These are phyloP conservation scores for Antedon mediterranea DNA, from an alignment of 53 echinoderm and acorn worm genomes.

Conservation along the genomic window DNA sequence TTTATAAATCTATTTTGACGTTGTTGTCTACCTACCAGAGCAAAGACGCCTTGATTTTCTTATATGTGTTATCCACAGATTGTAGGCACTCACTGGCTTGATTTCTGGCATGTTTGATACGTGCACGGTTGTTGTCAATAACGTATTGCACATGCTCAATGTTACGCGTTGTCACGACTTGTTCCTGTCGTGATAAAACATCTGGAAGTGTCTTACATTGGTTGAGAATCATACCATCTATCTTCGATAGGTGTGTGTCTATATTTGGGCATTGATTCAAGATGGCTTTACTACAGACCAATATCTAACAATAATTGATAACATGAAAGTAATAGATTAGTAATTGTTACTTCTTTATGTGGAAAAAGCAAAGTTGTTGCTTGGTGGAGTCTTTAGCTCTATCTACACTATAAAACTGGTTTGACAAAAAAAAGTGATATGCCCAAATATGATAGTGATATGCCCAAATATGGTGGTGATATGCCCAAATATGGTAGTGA, in stretches of 20 bases:
- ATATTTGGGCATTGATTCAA: constrained; percentile 36
- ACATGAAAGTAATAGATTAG: too few relatives aligned
- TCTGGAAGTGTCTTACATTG: constrained; percentile 12
- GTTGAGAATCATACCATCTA: constrained; percentile 41
- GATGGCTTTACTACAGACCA: constrained; percentile 52
- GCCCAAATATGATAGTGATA: too few relatives aligned
- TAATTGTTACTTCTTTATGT: too few relatives aligned
- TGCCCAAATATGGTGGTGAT: too few relatives aligned
- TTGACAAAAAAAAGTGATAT: too few relatives aligned
- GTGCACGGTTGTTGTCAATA: constrained; percentile 59
- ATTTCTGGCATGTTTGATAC: constrained; percentile 48
- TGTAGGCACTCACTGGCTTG: constrained; percentile 39
- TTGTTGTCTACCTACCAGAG: constrained; percentile 50
- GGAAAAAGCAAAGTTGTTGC: too few relatives aligned
- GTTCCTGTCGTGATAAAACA: constrained; percentile 9
- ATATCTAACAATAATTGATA: constrained; percentile 59
- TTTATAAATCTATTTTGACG: too few relatives aligned
- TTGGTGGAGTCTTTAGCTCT: too few relatives aligned
- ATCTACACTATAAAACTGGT: too few relatives aligned
- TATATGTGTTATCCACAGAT: constrained; percentile 56
- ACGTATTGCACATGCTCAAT: constrained; percentile 33
- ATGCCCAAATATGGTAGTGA: too few relatives aligned
- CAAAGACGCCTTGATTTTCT: constrained; percentile 83
- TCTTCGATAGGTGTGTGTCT: constrained; percentile 28
- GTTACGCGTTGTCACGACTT: constrained; percentile 31